Evolutionary conservation across 2,797 vertebrate species (phyloP), one percentile per base, ranked within the genome.

Genomic region (Steatocranus sp.): DNA sequence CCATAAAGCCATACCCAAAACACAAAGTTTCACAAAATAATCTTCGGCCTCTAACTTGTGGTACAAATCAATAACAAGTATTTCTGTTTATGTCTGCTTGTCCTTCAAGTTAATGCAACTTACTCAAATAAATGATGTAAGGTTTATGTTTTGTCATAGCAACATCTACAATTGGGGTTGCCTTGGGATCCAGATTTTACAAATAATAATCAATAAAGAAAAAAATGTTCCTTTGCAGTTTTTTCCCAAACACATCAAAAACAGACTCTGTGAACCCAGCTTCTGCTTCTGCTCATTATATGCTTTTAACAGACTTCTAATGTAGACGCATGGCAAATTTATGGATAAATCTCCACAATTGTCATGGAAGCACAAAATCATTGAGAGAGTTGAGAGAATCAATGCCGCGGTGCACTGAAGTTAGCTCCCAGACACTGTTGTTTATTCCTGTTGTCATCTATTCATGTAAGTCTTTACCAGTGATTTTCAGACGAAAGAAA

Each of bases 11-110:
- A 9, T 61, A 81, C 48, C 79, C 43, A 5, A 82, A 80, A 54
- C 51, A 68, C 53, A 15, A 78, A 79, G 54, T 53, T 70, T 63
- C 79, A 76, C 75, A 38, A 58, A 76, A 43, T 50, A 23, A 54
- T 56, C 36, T 53, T 80, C 49, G 56, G 27, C 23, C 20, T 15
- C 76, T 63, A 23, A n/a, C 34, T 2, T 73, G 79, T 74, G 82
- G 46, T 85, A 11, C 11, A 75, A 81, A 30, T 76, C 68, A 23
- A 17, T 51, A 66, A n/a, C 48, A 48, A 73, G 48, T 61, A 41
- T 20, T 76, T 81, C 50, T 86, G 77, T 87, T 73, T 83, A 66
- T 86, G 83, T 83, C 85, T 88, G 51, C 83, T 76, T 81, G 58
- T 90, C 79, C 34, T 25, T 86, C 81, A 84, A 46, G 63, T 74